Evolutionary conservation across 2,797 vertebrate genomes (phyloP).

Genomic region (Tolypeutes matacus): DNA sequence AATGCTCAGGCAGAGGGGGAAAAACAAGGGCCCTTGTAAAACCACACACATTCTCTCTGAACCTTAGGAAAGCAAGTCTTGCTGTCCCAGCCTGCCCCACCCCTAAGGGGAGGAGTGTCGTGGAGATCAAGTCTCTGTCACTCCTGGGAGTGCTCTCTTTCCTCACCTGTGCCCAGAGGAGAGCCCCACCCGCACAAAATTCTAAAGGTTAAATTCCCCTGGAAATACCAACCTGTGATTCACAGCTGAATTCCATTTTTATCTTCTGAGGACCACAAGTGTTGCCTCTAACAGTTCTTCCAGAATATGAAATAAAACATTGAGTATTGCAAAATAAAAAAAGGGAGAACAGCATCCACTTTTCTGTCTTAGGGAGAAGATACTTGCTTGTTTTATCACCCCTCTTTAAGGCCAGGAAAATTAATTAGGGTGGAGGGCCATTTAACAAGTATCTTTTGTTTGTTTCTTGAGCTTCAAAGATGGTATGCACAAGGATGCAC

Average conservation of each 20-base stretch:
- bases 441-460: background rate
- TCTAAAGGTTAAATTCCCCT: background rate
- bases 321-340: conserved; percentile 33
- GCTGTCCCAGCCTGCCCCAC: background rate
- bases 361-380: background rate
- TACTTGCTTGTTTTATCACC: background rate
- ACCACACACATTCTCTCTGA: background rate
- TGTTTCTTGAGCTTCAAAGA: conserved; percentile 18
- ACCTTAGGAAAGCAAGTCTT: background rate
- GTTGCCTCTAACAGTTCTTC: background rate
- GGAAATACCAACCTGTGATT: background rate
- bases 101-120: background rate
- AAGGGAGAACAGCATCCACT: background rate
- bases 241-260: background rate
- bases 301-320: conserved; percentile 1
- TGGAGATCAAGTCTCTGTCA: fast-evolving
- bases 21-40: background rate
- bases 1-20: background rate
- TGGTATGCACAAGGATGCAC: background rate
- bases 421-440: background rate
- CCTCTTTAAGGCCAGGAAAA: conserved; percentile 27
- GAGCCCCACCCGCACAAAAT: background rate
- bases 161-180: fast-evolving
- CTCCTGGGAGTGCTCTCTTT: background rate
- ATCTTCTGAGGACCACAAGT: background rate